Percentiles rank a stretch among this genome's conserved stretches.
Evolutionary conservation across 1,140 invertebrate genomes (phyloP).

Genomic region (Geopemphigus sp.): DNA sequence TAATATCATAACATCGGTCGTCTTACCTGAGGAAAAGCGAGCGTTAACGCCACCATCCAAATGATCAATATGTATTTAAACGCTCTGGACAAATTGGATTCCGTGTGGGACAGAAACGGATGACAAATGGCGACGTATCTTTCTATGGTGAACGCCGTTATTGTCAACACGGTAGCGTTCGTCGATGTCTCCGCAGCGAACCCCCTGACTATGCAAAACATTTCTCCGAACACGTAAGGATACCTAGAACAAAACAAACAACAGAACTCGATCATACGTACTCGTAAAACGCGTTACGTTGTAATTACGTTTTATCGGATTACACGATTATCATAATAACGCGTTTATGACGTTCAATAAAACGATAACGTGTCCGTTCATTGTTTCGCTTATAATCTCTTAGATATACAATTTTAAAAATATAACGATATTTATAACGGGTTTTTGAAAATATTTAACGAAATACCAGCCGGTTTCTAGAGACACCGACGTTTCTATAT

Average conservation of each 20-base stretch:
- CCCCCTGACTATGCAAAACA: conserved; percentile 80
- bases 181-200: conserved; percentile 85
- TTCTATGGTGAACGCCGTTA: conserved; percentile 91
- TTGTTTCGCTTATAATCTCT: too few species aligned
- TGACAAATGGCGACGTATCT: conserved; percentile 93
- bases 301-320: too few species aligned
- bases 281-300: background rate
- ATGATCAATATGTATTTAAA: conserved; percentile 69
- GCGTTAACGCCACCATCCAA: conserved; percentile 69
- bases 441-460: too few species aligned
- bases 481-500: too few species aligned
- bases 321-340: too few species aligned
- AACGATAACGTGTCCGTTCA: too few species aligned
- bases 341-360: too few species aligned
- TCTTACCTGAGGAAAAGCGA: conserved; percentile 69
- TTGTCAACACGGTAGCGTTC: conserved; percentile 89
- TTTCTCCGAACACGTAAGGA: conserved; percentile 83
- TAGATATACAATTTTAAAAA: too few species aligned
- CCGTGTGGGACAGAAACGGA: conserved; percentile 81
- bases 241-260: conserved; percentile 63
- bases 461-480: too few species aligned
- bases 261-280: background rate
- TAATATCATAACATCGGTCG: background rate
- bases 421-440: too few species aligned
- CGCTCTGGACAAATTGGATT: conserved; percentile 73